These are phyloP conservation scores for Papilio gigon DNA, from an alignment of 2,888 invertebrate genomes.

Conservation along the genomic window DNA sequence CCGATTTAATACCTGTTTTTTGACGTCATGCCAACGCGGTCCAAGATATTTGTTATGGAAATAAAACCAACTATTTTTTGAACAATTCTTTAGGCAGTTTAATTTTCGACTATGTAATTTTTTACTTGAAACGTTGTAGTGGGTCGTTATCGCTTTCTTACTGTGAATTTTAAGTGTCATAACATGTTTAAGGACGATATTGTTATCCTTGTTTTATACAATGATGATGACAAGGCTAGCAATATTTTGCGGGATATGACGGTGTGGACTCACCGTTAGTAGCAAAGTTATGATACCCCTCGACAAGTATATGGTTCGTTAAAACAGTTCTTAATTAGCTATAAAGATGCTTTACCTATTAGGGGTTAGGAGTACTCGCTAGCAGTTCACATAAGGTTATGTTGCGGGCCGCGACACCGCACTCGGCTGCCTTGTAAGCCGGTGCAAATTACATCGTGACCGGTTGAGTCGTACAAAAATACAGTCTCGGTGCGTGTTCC, in stretches of 20 bases:
- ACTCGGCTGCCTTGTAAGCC: constrained; percentile 7
- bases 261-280: not conserved
- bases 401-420: constrained; percentile 6
- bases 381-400: constrained; percentile 4
- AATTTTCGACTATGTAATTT: too few species aligned
- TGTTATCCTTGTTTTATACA: not conserved
- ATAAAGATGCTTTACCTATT: constrained; percentile 13
- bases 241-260: not conserved
- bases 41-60: not conserved
- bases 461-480: constrained; percentile 5
- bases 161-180: too few species aligned
- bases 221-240: not conserved
- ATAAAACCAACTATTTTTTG: not conserved
- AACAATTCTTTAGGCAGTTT: not conserved
- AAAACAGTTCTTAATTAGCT: constrained; percentile 9
- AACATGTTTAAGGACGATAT: not conserved
- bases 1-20: constrained; percentile 21
- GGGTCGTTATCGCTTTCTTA: too few species aligned
- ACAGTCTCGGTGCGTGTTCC: constrained; percentile 25
- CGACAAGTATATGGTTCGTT: not conserved
- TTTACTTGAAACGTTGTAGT: too few species aligned
- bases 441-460: constrained; percentile 27
- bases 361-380: constrained; percentile 1
- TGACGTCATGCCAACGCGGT: not conserved
- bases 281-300: not conserved